Evolutionary conservation across 2,113 vertebrate species (phyloP).

Genomic region (Corythornis cristatus): DNA sequence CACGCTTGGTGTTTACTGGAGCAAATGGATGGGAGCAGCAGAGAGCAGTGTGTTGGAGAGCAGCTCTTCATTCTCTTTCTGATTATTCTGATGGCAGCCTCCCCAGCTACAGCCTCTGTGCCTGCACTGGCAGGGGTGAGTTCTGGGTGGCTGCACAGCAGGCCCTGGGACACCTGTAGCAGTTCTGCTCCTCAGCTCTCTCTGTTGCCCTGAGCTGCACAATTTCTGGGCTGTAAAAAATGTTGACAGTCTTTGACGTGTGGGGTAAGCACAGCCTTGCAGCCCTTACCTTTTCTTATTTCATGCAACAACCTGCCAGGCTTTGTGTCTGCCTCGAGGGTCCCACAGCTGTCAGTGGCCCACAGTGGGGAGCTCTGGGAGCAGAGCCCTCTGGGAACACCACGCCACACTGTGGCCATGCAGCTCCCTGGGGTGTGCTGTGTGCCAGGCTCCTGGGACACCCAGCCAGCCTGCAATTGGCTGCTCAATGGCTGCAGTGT

Average conservation of each 20-base stretch:
- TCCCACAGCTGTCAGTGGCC: not conserved
- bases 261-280: not conserved
- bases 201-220: not conserved
- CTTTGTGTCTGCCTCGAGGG: not conserved
- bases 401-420: rapidly evolving
- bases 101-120: rapidly evolving
- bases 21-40: not conserved
- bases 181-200: not conserved
- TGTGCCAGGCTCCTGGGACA: not conserved
- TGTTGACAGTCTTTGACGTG: not conserved
- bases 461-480: not conserved
- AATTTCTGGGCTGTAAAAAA: not conserved
- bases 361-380: not conserved
- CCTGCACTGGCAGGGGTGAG: not conserved
- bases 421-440: rapidly evolving
- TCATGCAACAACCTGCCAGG: not conserved
- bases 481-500: not conserved
- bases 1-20: not conserved
- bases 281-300: not conserved
- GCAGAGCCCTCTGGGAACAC: not conserved
- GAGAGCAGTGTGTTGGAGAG: not conserved
- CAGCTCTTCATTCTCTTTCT: not conserved
- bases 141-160: not conserved
- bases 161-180: too few relatives aligned
- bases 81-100: not conserved